A percentile compares a stretch with the other conserved stretches of the same genome.
Evolutionary conservation across 2,113 vertebrate genomes (phyloP).

Genomic region (Dicrurus megarhynchus): DNA sequence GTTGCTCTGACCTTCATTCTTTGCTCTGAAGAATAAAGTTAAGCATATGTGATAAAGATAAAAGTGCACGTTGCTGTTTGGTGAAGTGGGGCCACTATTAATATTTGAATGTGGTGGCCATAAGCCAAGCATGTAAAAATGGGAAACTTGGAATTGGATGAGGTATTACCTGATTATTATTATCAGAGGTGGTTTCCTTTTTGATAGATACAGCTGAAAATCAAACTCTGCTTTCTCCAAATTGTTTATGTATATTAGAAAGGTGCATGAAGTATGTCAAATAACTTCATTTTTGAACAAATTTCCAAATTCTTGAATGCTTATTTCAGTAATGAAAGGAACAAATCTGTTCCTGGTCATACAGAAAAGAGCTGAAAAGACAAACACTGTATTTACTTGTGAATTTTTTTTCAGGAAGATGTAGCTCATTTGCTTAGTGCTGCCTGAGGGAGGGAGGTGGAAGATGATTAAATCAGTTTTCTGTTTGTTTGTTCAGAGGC

Average conservation of each 20-base stretch:
- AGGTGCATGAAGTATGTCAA: background rate
- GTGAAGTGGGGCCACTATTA: background rate
- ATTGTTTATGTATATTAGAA: background rate
- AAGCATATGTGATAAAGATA: background rate
- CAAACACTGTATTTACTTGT: background rate
- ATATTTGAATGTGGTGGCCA: background rate
- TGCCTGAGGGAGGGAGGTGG: background rate
- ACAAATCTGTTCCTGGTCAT: background rate
- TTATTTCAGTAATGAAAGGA: background rate
- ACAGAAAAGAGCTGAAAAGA: background rate
- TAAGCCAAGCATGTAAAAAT: constrained; percentile 1
- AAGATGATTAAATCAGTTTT: background rate
- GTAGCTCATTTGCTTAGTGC: background rate
- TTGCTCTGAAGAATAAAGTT: constrained; percentile 9
- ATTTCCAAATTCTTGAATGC: background rate
- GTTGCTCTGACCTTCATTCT: constrained; percentile 39
- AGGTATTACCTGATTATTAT: background rate
- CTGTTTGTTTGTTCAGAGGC: background rate
- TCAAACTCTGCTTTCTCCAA: background rate
- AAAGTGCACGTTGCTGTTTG: background rate
- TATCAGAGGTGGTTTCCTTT: background rate
- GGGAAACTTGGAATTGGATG: background rate
- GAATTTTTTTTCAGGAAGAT: background rate
- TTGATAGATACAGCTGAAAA: background rate
- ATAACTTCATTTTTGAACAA: background rate